These are phyloP conservation scores for Quadroppia sp. DNA, from an alignment of 2,888 invertebrate genomes.

Conservation along the genomic window DNA sequence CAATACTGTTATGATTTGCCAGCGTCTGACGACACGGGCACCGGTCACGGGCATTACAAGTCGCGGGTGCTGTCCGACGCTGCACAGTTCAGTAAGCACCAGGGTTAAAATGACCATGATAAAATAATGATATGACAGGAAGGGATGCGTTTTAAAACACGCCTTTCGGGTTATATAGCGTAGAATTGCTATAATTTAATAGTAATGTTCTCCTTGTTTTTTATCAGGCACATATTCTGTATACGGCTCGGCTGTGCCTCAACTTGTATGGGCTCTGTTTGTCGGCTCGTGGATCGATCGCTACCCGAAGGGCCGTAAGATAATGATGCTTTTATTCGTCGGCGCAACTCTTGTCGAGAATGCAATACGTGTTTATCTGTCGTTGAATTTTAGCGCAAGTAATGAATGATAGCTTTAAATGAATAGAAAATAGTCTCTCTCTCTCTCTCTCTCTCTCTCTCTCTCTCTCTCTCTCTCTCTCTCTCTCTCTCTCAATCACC, in stretches of 20 bases:
- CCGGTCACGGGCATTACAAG: background rate
- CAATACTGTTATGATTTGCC: constrained; percentile 34
- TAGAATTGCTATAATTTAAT: too few relatives aligned
- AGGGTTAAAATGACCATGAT: too few relatives aligned
- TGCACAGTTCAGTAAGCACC: background rate
- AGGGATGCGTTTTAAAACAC: too few relatives aligned
- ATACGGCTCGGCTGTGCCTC: background rate
- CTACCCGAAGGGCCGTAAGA: background rate
- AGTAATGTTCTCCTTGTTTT: too few relatives aligned
- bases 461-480: too few relatives aligned
- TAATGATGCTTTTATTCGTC: background rate
- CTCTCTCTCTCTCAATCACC: too few relatives aligned
- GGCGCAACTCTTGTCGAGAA: background rate
- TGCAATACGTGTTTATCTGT: background rate
- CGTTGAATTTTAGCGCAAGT: background rate
- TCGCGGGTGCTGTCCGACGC: background rate
- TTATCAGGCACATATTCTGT: background rate
- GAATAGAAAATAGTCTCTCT: too few relatives aligned
- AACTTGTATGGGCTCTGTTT: background rate
- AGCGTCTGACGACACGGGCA: background rate
- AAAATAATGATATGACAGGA: too few relatives aligned
- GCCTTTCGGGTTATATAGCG: too few relatives aligned
- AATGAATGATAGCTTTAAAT: background rate
- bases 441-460: too few relatives aligned
- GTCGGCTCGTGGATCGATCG: background rate